Conservation (phyloP, 2,113 vertebrate genomes). For the Notarius quadriscutis region DNA sequence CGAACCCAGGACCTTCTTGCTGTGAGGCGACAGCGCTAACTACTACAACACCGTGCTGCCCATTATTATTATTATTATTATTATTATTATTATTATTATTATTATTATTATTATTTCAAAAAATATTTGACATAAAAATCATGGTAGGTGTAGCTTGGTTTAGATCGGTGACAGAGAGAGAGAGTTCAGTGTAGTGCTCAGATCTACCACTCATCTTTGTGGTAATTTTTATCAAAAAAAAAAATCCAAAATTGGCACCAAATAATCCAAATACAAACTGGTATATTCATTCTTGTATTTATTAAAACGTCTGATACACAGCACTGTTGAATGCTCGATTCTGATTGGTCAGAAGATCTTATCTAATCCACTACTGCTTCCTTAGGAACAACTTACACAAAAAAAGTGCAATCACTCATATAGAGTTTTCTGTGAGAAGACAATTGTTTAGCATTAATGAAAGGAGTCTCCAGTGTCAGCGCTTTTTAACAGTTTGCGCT, state of each 20-base stretch:
- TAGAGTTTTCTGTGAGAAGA: neutral
- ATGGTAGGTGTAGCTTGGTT: no score
- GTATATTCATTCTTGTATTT: no score
- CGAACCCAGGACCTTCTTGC: no score
- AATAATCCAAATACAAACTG: neutral
- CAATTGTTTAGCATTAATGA: neutral
- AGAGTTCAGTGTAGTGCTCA: neutral
- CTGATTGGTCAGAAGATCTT: neutral
- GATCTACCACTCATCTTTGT: neutral
- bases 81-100: no score
- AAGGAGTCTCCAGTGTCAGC: neutral
- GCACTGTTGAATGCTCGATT: neutral
- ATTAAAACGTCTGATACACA: neutral
- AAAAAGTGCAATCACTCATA: neutral
- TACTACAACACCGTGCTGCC: no score
- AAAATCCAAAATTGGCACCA: neutral
- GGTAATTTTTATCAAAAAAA: no score
- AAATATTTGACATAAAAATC: no score
- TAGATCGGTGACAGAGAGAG: neutral
- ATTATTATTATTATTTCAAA: no score
- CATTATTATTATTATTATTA: no score
- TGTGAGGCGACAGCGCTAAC: no score
- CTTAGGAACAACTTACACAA: neutral
- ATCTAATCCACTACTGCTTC: neutral
- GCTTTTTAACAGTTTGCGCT: neutral